phyloP scores from a whole-genome alignment of 23 tunicate genomes.

The Clavelina lepadiformis region DNA sequence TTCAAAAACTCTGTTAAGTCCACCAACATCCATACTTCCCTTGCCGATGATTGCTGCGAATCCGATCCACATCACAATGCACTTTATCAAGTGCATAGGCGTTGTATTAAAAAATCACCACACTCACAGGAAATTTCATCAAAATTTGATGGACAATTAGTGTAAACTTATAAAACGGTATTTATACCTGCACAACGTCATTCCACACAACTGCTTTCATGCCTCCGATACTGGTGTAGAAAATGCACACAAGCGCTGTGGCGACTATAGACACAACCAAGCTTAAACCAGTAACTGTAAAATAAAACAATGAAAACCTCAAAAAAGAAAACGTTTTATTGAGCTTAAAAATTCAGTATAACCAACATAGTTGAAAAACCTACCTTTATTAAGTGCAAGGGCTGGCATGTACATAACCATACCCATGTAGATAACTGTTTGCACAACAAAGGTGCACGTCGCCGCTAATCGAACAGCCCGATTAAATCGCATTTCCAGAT shows the following conservation, averaged over 20 bases:
- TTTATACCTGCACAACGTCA: conserved; percentile 55
- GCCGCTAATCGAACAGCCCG: conserved; percentile 38
- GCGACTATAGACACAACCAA: conserved; percentile 39
- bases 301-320: conserved; percentile 2
- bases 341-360: not conserved
- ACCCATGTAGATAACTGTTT: conserved; percentile 61
- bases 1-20: conserved; percentile 31
- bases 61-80: conserved; percentile 56
- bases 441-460: conserved; percentile 35
- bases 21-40: conserved; percentile 47
- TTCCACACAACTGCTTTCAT: conserved; percentile 86
- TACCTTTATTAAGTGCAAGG: conserved; percentile 70
- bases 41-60: conserved; percentile 42
- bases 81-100: conserved; percentile 16
- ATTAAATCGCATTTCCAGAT: conserved; percentile 50
- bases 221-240: conserved; percentile 76
- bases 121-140: not conserved
- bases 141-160: conserved; percentile 4
- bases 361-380: not conserved
- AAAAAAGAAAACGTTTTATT: not conserved
- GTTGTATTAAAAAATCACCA: not conserved
- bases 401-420: conserved; percentile 87
- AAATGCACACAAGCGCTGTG: conserved; percentile 58
- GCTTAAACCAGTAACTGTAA: conserved; percentile 67
- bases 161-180: not conserved